Percentiles rank a stretch among this genome's conserved stretches.
These are phyloP conservation scores for Diplodus sargus DNA, from an alignment of 2,797 vertebrate species.

Conservation along the genomic window DNA sequence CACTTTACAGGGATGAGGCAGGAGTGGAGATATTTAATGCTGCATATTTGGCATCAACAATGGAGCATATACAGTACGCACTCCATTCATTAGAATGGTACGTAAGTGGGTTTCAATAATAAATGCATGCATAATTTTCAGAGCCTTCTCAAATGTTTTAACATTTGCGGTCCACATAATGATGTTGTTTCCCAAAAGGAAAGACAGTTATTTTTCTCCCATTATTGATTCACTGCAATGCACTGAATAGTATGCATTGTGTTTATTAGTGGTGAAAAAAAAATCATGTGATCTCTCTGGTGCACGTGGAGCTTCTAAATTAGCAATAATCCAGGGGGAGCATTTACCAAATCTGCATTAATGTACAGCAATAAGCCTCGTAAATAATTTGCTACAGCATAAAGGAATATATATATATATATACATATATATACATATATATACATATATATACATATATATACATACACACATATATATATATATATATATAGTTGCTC, in stretches of 20 bases:
- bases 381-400: not conserved
- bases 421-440: too few relatives aligned
- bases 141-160: constrained; percentile 1
- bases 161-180: constrained; percentile 13
- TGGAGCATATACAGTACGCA: not conserved
- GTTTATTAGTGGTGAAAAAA: constrained; percentile 5
- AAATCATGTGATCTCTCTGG: not conserved
- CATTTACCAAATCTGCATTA: not conserved
- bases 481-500: too few relatives aligned
- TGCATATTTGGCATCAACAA: not conserved
- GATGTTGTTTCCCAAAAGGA: constrained; percentile 2
- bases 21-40: not conserved
- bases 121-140: constrained; percentile 26
- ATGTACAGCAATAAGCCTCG: not conserved
- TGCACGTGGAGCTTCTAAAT: constrained; percentile 3
- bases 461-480: too few relatives aligned
- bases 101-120: not conserved
- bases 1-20: not conserved
- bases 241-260: not conserved
- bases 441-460: too few relatives aligned
- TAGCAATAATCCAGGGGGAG: not conserved
- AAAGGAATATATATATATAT: too few relatives aligned
- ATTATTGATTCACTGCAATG: not conserved
- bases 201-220: not conserved
- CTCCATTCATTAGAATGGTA: not conserved